These are phyloP conservation scores for Machimus rusticus DNA, from an alignment of 2,888 invertebrate genomes.

Conservation along the genomic window DNA sequence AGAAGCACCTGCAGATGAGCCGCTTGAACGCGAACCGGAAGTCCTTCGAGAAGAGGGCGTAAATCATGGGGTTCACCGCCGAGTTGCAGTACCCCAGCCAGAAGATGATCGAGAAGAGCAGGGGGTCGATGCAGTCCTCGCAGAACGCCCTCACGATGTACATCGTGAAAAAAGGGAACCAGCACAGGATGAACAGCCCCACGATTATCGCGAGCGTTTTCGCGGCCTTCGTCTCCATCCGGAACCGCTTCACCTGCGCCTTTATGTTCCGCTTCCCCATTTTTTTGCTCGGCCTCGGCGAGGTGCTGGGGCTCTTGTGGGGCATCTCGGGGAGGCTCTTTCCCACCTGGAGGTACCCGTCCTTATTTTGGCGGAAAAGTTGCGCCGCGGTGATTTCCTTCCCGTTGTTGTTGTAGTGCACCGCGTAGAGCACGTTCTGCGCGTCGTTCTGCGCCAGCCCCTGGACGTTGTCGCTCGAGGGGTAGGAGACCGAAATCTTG, in stretches of 20 bases:
- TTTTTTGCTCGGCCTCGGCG: constrained; percentile 65
- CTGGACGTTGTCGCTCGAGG: constrained; percentile 76
- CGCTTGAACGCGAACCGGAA: constrained; percentile 94
- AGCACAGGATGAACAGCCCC: constrained; percentile 95
- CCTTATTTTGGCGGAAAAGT: constrained; percentile 57
- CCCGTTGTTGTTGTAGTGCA: constrained; percentile 75
- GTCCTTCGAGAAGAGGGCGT: constrained; percentile 93
- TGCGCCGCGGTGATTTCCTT: constrained; percentile 69
- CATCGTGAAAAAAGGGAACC: constrained; percentile 97
- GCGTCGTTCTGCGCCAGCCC: constrained; percentile 57
- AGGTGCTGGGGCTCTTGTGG: constrained; percentile 61
- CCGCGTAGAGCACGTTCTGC: constrained; percentile 68
- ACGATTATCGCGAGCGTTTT: constrained; percentile 97
- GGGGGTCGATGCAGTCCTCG: constrained; percentile 81
- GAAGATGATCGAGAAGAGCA: constrained; percentile 90
- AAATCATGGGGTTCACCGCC: constrained; percentile 94
- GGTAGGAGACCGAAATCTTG: constrained; percentile 86
- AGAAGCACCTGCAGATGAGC: constrained; percentile 87
- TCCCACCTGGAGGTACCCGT: constrained; percentile 68
- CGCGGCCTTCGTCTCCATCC: constrained; percentile 96
- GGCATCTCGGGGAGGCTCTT: constrained; percentile 59
- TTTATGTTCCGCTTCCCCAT: constrained; percentile 92
- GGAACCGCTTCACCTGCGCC: constrained; percentile 88
- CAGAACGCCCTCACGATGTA: constrained; percentile 91
- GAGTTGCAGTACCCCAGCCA: constrained; percentile 99